Conservation (phyloP, 1,140 invertebrate species). For the Psix sp. region DNA sequence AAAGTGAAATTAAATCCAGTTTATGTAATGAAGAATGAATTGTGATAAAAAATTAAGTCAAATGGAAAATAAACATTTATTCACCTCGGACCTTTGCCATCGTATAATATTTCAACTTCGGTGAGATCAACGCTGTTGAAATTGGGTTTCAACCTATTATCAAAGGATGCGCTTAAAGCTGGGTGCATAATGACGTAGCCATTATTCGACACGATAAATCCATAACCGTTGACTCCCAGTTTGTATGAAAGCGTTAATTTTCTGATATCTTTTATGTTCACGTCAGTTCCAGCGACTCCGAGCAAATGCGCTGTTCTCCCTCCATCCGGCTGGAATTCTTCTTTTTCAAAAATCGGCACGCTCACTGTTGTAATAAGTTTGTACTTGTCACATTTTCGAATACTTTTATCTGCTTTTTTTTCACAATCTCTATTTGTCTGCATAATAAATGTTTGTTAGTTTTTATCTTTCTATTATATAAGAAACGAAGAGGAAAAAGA, state of each 20-base stretch:
- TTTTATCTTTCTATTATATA: too few relatives aligned
- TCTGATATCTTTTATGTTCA: constrained; percentile 92
- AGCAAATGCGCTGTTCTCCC: constrained; percentile 83
- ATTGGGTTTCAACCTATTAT: constrained; percentile 89
- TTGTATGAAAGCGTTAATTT: constrained; percentile 90
- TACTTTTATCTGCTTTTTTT: neutral
- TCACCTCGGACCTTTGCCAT: constrained; percentile 78
- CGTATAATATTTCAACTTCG: constrained; percentile 93
- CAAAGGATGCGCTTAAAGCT: constrained; percentile 84
- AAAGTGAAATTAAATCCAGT: neutral
- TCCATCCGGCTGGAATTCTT: constrained; percentile 76
- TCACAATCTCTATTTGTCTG: constrained; percentile 37
- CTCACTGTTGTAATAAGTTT: constrained; percentile 89
- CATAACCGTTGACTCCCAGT: constrained; percentile 96
- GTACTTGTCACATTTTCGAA: constrained; percentile 64
- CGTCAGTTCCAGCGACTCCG: constrained; percentile 95
- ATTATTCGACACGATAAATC: constrained; percentile 97
- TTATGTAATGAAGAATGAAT: neutral
- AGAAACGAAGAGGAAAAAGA: too few relatives aligned
- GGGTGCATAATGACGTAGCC: constrained; percentile 93
- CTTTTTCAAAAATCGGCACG: constrained; percentile 89
- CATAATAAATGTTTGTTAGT: neutral
- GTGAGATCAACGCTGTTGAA: constrained; percentile 97
- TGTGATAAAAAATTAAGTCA: too few relatives aligned
- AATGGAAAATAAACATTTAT: too few relatives aligned